Evolutionary conservation across 2,797 vertebrate genomes (phyloP).

Genomic region (Malacoraja senta): DNA sequence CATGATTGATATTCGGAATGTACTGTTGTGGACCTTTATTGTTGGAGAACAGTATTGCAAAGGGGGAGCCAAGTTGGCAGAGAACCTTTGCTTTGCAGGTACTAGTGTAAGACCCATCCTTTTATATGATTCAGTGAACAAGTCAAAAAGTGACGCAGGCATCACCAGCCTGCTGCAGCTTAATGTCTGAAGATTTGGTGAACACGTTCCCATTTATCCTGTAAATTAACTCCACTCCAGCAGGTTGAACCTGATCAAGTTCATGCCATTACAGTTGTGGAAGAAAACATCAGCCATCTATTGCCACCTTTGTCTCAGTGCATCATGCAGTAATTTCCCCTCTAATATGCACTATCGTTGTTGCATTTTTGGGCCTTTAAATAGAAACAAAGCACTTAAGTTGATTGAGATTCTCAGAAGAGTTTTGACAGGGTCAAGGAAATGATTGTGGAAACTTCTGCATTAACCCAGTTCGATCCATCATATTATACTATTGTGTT

Average conservation of each 20-base stretch:
- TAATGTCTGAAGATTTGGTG: no score
- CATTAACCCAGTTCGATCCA: background rate
- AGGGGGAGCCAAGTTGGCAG: no score
- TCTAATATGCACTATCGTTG: background rate
- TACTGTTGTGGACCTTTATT: no score
- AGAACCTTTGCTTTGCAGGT: no score
- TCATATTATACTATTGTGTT: background rate
- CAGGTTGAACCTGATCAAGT: background rate
- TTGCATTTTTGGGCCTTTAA: background rate
- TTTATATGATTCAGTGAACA: no score
- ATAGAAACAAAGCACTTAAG: background rate
- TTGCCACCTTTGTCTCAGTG: background rate
- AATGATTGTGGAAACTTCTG: background rate
- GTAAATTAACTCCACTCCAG: no score
- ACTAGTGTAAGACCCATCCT: no score
- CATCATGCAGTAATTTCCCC: background rate
- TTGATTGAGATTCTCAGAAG: background rate
- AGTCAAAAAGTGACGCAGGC: no score
- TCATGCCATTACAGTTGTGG: background rate
- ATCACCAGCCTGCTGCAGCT: no score
- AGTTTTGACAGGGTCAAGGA: slow-evolving; percentile 2
- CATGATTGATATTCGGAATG: no score
- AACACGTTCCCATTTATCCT: no score
- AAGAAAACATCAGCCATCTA: background rate
- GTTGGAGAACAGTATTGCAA: no score